A percentile compares a stretch with the other conserved stretches of the same genome.
Evolutionary conservation across 2,797 vertebrate species (phyloP).

Genomic region (Bryconaethiops microstoma): DNA sequence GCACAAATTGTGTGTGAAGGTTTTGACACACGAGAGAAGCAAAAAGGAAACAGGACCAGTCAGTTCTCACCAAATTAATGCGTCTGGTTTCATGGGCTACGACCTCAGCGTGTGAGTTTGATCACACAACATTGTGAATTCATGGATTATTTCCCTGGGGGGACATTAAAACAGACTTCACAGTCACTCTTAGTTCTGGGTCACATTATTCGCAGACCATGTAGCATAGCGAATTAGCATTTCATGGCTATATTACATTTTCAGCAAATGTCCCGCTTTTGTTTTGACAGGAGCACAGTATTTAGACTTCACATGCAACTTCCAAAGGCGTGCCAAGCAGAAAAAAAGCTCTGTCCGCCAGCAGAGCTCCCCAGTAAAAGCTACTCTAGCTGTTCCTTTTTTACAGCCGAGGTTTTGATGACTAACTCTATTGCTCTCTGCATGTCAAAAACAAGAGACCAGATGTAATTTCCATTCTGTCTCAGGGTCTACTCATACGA

Average conservation of each 20-base stretch:
- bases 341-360: constrained; percentile 38
- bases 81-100: not conserved
- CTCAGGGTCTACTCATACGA: constrained; percentile 12
- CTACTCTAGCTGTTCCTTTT: constrained; percentile 61
- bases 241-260: constrained; percentile 41
- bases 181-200: constrained; percentile 32
- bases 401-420: constrained; percentile 15
- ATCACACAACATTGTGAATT: constrained; percentile 34
- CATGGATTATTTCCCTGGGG: constrained; percentile 20
- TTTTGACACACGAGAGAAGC: not conserved
- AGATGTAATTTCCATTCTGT: constrained; percentile 35
- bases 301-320: constrained; percentile 34
- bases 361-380: constrained; percentile 45
- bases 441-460: constrained; percentile 51
- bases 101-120: constrained; percentile 16
- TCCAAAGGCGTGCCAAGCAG: constrained; percentile 51
- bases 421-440: constrained; percentile 41
- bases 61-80: constrained; percentile 5
- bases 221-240: constrained; percentile 29
- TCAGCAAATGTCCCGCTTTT: constrained; percentile 43
- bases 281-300: constrained; percentile 31
- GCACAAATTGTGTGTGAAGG: not conserved
- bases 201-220: constrained; percentile 28
- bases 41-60: not conserved
- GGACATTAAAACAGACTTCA: constrained; percentile 28